Base-by-base conservation (phyloP, 1,140 invertebrate species). In the Adelges cooleyi region DNA sequence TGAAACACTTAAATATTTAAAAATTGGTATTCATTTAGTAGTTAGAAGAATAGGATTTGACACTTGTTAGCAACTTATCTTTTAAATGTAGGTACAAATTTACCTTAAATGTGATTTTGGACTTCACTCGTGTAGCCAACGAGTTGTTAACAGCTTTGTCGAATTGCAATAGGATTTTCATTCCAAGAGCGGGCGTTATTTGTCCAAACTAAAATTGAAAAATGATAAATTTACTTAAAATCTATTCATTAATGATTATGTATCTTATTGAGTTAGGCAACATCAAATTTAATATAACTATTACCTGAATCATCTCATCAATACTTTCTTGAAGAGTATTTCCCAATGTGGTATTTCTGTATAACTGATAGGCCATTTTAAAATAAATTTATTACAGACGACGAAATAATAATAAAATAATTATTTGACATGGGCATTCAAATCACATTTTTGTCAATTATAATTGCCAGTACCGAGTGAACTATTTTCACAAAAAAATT, bases 71-170 rank as follows among this genome's bases (percentile, higher is more conserved):
- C n/a, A n/a, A n/a, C n/a, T n/a, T n/a, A n/a, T n/a, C n/a, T n/a
- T n/a, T n/a, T n/a, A n/a, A n/a, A n/a, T n/a, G n/a, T n/a, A n/a
- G n/a, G n/a, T n/a, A n/a, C n/a, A n/a, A n/a, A n/a, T n/a, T n/a
- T n/a, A 74, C 84, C 80, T 95, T 96, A 74, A 98, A 97, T 27
- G 87, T 91, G 59, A 97, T 81, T 72, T 92, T 82, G 44, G 90
- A 91, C 75, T 93, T 96, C 1, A 97, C 91, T 76, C 87, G 81
- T 53, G 84, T 90, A n/a, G 92, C 88, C 38, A 99, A 75, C 13
- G 94, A 92, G 72, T 85, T 86, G 75, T 98, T 99, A 67, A 99
- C 97, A 56, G 90, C 88, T 77, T 93, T 95, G 75, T 99, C 96
- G 78, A 99, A 99, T 74, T 96, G 92, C 42, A 95, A 77, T 54